These are phyloP conservation scores for Capitulum mitella DNA, from an alignment of 2,888 invertebrate species.

Conservation along the genomic window DNA sequence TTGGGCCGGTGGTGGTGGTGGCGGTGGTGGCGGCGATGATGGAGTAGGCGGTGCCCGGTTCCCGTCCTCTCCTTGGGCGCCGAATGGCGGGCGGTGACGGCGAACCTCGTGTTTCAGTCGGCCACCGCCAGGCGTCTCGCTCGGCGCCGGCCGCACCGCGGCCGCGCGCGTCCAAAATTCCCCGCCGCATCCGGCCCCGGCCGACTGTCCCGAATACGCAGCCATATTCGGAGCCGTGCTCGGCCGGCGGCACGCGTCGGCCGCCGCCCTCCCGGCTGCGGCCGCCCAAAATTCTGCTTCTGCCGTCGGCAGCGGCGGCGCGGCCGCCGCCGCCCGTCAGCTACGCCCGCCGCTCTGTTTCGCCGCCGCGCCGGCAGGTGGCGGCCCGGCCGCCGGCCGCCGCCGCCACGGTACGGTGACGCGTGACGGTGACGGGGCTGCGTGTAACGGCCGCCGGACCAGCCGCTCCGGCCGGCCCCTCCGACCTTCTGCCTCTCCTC, in stretches of 20 bases:
- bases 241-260: background rate
- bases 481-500: background rate
- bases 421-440: background rate
- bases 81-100: no score
- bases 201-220: background rate
- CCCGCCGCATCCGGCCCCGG: background rate
- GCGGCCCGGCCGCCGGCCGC: background rate
- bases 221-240: background rate
- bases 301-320: background rate
- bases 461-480: background rate
- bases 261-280: background rate
- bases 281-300: background rate
- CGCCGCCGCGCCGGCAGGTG: background rate
- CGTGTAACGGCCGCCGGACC: background rate
- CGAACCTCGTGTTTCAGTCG: background rate
- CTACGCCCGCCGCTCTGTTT: background rate
- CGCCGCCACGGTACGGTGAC: background rate
- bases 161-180: background rate
- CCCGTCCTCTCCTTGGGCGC: no score
- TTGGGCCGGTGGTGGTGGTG: background rate
- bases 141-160: background rate
- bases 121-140: background rate
- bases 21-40: background rate
- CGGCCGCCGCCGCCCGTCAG: background rate
- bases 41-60: background rate